Evolutionary conservation across 2,888 invertebrate species (phyloP).

Genomic region (Acronicta aceris): DNA sequence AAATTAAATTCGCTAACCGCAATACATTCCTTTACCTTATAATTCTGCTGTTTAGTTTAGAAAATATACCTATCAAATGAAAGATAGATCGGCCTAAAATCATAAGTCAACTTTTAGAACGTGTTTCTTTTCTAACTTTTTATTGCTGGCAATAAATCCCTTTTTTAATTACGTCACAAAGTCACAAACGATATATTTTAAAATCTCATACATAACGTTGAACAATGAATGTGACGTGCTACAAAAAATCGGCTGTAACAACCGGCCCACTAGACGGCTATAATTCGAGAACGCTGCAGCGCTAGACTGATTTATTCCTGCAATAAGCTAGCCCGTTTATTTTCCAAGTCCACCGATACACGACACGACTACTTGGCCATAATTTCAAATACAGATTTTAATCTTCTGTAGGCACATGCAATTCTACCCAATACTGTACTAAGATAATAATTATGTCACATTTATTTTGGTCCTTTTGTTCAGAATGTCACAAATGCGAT

Average conservation of each 20-base stretch:
- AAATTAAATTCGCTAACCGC: too few species aligned
- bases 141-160: neutral
- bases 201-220: conserved; percentile 1
- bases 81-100: too few species aligned
- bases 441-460: too few species aligned
- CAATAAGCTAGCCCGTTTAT: conserved; percentile 60
- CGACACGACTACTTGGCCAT: conserved; percentile 20
- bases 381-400: conserved; percentile 20
- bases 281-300: conserved; percentile 42
- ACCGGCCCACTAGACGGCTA: conserved; percentile 17
- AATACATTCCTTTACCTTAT: too few species aligned
- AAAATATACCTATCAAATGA: too few species aligned
- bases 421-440: neutral
- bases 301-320: conserved; percentile 61
- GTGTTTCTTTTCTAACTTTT: too few species aligned
- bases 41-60: too few species aligned
- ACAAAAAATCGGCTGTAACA: conserved; percentile 39
- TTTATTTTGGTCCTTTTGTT: neutral
- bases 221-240: neutral
- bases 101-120: too few species aligned
- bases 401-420: neutral
- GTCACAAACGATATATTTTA: conserved; percentile 5
- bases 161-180: conserved; percentile 7
- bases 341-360: conserved; percentile 24
- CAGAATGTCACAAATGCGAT: too few species aligned